phyloP scores from a whole-genome alignment of 2,888 invertebrate genomes.

The Thelaira solivaga region DNA sequence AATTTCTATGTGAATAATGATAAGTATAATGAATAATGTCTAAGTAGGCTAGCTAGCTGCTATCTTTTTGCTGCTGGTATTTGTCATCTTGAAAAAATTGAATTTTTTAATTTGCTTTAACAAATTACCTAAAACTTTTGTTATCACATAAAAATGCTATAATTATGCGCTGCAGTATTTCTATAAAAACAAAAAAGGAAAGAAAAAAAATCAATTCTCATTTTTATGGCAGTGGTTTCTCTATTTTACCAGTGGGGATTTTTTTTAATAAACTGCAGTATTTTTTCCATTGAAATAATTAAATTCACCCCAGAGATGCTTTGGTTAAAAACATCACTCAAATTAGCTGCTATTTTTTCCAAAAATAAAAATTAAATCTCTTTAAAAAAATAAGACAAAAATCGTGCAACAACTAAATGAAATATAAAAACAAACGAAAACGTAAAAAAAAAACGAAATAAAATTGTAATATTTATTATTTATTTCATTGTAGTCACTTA shows the following conservation, averaged over 20 bases:
- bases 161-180: background rate
- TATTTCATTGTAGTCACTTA: too few species aligned
- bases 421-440: background rate
- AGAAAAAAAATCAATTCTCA: conserved; percentile 12
- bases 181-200: background rate
- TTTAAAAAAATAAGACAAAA: background rate
- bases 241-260: conserved; percentile 51
- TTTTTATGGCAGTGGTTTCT: conserved; percentile 37
- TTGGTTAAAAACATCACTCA: conserved; percentile 44
- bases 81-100: too few species aligned
- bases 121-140: background rate
- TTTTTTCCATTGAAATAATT: conserved; percentile 61
- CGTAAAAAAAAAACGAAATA: too few species aligned
- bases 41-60: too few species aligned
- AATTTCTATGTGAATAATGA: too few species aligned
- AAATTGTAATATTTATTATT: too few species aligned
- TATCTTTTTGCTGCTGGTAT: too few species aligned
- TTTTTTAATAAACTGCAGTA: conserved; percentile 61
- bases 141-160: background rate
- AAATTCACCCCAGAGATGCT: conserved; percentile 55
- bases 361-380: conserved; percentile 34
- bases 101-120: too few species aligned
- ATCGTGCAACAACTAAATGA: too few species aligned
- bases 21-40: too few species aligned
- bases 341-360: conserved; percentile 20